Base-by-base conservation (phyloP, 2,888 invertebrate species). In the Encarsia formosa region DNA sequence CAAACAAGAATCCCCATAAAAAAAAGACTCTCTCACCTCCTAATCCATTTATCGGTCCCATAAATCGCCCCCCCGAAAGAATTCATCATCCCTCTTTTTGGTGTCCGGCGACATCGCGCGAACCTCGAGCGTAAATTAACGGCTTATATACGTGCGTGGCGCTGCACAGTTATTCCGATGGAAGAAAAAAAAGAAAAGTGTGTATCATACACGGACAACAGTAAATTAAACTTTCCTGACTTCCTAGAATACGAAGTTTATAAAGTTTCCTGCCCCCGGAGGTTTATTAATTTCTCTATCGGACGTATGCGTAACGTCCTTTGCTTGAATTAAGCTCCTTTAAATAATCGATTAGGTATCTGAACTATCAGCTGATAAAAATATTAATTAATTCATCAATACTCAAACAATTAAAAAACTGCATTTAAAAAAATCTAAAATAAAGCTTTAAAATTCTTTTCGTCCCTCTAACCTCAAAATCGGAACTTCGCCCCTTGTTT, bases 151-250 rank as follows among this genome's bases (percentile, higher is more conserved):
- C 39, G 29, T 13, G n/a, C n/a, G 65, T 64, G 63, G 63, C 62
- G 61, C 65, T 60, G 19, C 26, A 26, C 26, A 26, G 26, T 8
- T n/a, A n/a, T n/a, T n/a, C n/a, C n/a, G n/a, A n/a, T 63, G 61
- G 60, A 68, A 67, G 66, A 68, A 69, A 68, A 67, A 69, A 67
- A 69, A 69, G n/a, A 67, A 69, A 69, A 68, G 68, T 69, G 68
- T 69, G 64, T 66, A 68, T 65, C 62, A 20, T 20, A n/a, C 20
- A 60, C 59, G 60, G 56, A 64, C 63, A 66, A 65, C 64, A 68
- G 63, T 68, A 67, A 68, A 68, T 68, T 68, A 68, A 65, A 68
- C 58, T 59, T 54, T 2, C 15, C 34, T 8, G n/a, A n/a, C n/a
- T n/a, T n/a, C n/a, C n/a, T n/a, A n/a, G n/a, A n/a, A n/a, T n/a